Percentiles rank a stretch among this genome's conserved stretches.
phyloP scores from a whole-genome alignment of 2,113 vertebrate species.

The Pelvicachromis taeniatus region DNA sequence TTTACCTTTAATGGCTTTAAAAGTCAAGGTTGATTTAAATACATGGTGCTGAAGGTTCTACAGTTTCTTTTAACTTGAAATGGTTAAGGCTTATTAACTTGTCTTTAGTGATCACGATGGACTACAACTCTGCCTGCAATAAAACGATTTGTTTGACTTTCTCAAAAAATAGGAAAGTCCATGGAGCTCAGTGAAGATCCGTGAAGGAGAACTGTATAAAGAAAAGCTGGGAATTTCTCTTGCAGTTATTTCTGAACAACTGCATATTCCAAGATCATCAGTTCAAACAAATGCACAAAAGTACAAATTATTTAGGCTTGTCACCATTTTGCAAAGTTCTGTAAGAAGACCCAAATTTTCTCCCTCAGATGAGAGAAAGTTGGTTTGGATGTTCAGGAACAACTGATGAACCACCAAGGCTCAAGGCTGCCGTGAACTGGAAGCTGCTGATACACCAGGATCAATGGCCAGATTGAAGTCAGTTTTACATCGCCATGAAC shows the following conservation, averaged over 20 bases:
- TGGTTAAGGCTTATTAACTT: not conserved
- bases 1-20: not conserved
- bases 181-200: not conserved
- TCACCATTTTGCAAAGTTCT: not conserved
- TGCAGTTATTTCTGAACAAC: not conserved
- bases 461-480: too few species aligned
- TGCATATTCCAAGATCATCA: not conserved
- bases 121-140: not conserved
- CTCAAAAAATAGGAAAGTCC: not conserved
- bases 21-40: not conserved
- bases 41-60: not conserved
- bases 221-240: not conserved
- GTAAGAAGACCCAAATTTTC: not conserved
- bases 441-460: not conserved
- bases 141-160: not conserved
- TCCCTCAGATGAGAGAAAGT: not conserved
- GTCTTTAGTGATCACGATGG: not conserved
- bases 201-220: not conserved
- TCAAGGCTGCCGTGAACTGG: not conserved
- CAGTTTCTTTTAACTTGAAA: not conserved
- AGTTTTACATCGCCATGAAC: too few species aligned
- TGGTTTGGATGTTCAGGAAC: not conserved
- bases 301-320: not conserved
- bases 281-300: not conserved
- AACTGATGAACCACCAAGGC: not conserved